Evolutionary conservation across 1,140 invertebrate species (phyloP).

Genomic region (Melipona quadrifasciata): DNA sequence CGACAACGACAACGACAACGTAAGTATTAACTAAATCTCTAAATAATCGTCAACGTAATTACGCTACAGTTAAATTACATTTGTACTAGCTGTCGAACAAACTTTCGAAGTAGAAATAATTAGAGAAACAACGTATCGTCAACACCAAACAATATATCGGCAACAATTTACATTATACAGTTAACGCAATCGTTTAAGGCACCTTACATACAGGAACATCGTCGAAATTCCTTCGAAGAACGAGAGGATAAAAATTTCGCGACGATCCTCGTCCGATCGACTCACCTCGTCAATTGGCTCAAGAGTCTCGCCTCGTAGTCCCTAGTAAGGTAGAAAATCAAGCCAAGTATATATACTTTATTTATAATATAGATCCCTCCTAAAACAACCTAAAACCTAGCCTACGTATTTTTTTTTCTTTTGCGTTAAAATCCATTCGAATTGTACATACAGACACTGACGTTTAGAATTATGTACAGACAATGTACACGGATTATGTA

Average conservation of each 20-base stretch:
- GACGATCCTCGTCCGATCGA: neutral
- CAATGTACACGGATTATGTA: conserved; percentile 74
- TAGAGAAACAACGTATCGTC: neutral
- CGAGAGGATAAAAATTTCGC: conserved; percentile 25
- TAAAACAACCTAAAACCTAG: conserved; percentile 73
- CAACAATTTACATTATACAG: neutral
- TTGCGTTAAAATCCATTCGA: conserved; percentile 69
- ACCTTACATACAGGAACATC: conserved; percentile 67
- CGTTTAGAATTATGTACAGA: conserved; percentile 73
- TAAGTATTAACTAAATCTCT: neutral
- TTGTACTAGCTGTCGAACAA: neutral
- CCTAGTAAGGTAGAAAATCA: conserved; percentile 72
- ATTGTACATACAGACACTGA: conserved; percentile 76
- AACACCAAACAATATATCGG: neutral
- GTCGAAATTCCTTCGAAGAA: conserved; percentile 11
- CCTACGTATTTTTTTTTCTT: conserved; percentile 56
- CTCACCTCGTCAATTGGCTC: conserved; percentile 63
- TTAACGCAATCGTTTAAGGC: conserved; percentile 49
- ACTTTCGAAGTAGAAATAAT: neutral
- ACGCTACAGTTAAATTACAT: neutral
- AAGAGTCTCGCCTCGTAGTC: conserved; percentile 74
- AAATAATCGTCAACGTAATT: conserved; percentile 3
- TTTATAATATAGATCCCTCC: conserved; percentile 72
- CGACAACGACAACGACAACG: neutral
- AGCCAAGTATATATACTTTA: conserved; percentile 69